A percentile compares a stretch with the other conserved stretches of the same genome.
These are phyloP conservation scores for Pseudomyrmex cubaensis DNA, from an alignment of 1,140 invertebrate species.

Conservation along the genomic window DNA sequence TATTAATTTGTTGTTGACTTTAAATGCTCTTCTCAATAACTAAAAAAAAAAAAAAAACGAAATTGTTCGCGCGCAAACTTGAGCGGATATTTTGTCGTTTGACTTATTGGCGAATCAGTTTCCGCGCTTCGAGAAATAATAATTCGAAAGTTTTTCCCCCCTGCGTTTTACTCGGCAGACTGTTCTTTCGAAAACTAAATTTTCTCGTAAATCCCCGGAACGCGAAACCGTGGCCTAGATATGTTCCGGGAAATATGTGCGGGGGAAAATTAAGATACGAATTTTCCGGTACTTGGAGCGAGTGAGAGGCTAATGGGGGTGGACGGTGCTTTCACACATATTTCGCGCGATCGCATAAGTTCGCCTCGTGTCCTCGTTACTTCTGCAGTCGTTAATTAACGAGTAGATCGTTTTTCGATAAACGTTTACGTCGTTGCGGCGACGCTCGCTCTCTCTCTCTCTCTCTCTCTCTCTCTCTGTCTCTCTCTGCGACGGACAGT, in stretches of 20 bases:
- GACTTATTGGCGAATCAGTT: slow-evolving; percentile 59
- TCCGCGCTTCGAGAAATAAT: slow-evolving; percentile 63
- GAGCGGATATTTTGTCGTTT: slow-evolving; percentile 43
- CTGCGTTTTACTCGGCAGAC: slow-evolving; percentile 46
- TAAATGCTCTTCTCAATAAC: slow-evolving; percentile 23
- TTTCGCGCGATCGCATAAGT: slow-evolving; percentile 24
- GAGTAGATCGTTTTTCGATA: slow-evolving; percentile 58
- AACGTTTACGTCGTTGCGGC: slow-evolving; percentile 28
- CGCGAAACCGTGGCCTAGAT: slow-evolving; percentile 8
- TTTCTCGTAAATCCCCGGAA: slow-evolving; percentile 57
- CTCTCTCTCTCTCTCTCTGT: too few relatives aligned
- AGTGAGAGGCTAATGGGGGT: slow-evolving; percentile 34
- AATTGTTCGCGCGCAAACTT: slow-evolving; percentile 34
- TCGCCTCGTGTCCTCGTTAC: slow-evolving; percentile 22
- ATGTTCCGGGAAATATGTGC: slow-evolving; percentile 29
- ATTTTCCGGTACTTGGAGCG: slow-evolving; percentile 22
- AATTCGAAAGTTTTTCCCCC: slow-evolving; percentile 69
- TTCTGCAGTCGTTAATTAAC: slow-evolving; percentile 51
- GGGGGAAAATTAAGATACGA: slow-evolving; percentile 26
- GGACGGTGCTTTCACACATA: slow-evolving; percentile 4
- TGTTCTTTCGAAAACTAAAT: slow-evolving; percentile 57
- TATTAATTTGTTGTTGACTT: slow-evolving; percentile 53
- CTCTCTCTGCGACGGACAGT: neutral
- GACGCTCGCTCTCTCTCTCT: neutral
- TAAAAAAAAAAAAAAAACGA: neutral